Percentiles rank a stretch among this genome's conserved stretches.
Conservation (phyloP, 1,140 invertebrate species). For the Ostrea denselamellosa region DNA sequence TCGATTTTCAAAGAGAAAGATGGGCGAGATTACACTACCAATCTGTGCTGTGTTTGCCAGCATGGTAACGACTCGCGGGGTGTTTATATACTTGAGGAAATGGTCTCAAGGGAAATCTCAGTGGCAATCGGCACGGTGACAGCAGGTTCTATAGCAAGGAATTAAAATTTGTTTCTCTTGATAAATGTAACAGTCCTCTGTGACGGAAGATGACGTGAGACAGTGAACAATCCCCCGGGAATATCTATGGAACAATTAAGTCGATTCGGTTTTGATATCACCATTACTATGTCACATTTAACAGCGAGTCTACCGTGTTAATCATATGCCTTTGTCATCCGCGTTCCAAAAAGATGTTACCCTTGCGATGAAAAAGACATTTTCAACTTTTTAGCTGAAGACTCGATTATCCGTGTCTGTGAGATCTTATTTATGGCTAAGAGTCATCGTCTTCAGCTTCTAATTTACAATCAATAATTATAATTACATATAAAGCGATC, state of each 20-base stretch:
- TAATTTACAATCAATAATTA: slow-evolving; percentile 27
- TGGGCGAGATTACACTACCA: background rate
- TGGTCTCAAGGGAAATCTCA: background rate
- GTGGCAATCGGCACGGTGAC: background rate
- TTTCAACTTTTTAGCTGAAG: background rate
- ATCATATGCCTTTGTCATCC: background rate
- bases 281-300: background rate
- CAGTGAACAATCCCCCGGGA: background rate
- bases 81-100: slow-evolving; percentile 23
- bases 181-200: slow-evolving; percentile 10
- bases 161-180: slow-evolving; percentile 19
- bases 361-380: background rate
- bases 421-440: background rate
- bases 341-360: background rate
- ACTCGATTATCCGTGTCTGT: background rate
- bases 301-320: background rate
- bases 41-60: background rate
- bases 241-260: background rate
- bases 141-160: background rate
- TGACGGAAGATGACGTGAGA: background rate
- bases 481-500: background rate
- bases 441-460: background rate
- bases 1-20: background rate
- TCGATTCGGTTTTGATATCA: background rate
- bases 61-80: background rate